A percentile compares a stretch with the other conserved stretches of the same genome.
phyloP scores from a whole-genome alignment of 2,888 invertebrate genomes.

The Tricholauxania praeusta region DNA sequence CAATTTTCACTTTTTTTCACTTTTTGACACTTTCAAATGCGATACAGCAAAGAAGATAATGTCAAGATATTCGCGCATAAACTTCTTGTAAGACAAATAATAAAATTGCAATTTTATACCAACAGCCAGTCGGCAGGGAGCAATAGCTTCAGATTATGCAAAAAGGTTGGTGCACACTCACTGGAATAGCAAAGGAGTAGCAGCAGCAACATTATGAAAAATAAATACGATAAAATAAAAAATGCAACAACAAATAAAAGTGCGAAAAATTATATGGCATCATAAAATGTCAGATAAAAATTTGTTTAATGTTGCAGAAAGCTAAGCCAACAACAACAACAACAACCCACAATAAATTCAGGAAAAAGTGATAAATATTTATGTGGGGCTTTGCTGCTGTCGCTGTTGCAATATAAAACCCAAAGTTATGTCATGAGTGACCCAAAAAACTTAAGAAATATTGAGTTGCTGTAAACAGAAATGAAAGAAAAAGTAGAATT shows the following conservation, averaged over 20 bases:
- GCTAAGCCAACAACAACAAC: conserved; percentile 22
- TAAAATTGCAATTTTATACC: conserved; percentile 26
- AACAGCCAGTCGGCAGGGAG: conserved; percentile 31
- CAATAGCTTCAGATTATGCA: conserved; percentile 37
- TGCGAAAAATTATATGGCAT: conserved; percentile 30
- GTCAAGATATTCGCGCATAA: conserved; percentile 24
- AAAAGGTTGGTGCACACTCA: conserved; percentile 9
- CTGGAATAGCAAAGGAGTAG: too few relatives aligned
- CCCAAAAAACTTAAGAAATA: conserved; percentile 43
- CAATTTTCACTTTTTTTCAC: neutral
- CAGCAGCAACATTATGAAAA: too few relatives aligned
- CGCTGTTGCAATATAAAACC: conserved; percentile 42
- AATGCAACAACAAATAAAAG: conserved; percentile 20
- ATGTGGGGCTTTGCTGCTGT: conserved; percentile 22
- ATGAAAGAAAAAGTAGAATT: conserved; percentile 42
- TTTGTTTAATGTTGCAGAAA: conserved; percentile 38
- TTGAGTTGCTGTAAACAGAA: conserved; percentile 19
- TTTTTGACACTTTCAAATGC: conserved; percentile 26
- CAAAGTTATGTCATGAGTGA: conserved; percentile 53
- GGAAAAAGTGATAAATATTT: conserved; percentile 50
- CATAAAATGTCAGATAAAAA: conserved; percentile 50
- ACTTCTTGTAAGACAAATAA: conserved; percentile 27
- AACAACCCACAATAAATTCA: conserved; percentile 24
- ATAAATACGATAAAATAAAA: conserved; percentile 2
- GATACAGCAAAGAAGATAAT: conserved; percentile 29